phyloP scores from a whole-genome alignment of 2,113 vertebrate species.

The Ranitomeya variabilis region DNA sequence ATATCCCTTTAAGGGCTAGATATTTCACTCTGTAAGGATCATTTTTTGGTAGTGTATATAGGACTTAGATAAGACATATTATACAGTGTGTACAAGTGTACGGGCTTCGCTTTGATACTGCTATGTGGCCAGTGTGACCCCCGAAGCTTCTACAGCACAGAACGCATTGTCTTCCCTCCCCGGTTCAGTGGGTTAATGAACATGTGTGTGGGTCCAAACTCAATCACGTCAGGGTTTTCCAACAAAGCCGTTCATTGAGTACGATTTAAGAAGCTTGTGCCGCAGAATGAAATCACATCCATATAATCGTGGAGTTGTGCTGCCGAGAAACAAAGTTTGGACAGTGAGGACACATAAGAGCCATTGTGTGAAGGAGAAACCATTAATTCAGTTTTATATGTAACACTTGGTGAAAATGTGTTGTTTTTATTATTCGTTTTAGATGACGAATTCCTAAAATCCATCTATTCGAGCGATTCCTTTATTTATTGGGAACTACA shows the following conservation, averaged over 20 bases:
- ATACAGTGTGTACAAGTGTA: not conserved
- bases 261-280: slow-evolving; percentile 2
- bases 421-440: not conserved
- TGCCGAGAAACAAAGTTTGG: slow-evolving; percentile 22
- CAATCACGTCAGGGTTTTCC: slow-evolving; percentile 40
- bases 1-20: no score
- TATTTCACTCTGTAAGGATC: no score
- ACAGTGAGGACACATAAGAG: not conserved
- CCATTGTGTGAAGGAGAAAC: slow-evolving; percentile 12
- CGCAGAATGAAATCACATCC: slow-evolving; percentile 31
- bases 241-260: slow-evolving; percentile 58
- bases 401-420: not conserved
- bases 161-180: slow-evolving; percentile 53
- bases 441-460: not conserved
- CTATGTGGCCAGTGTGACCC: not conserved
- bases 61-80: no score
- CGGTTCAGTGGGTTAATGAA: slow-evolving; percentile 40
- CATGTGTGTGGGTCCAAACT: slow-evolving; percentile 51
- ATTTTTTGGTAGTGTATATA: no score
- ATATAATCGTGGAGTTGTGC: slow-evolving; percentile 22
- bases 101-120: not conserved
- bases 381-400: not conserved
- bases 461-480: not conserved
- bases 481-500: not conserved
- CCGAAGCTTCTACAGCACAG: not conserved